These are phyloP conservation scores for Brachionus koreanus DNA, from an alignment of 1,140 invertebrate genomes.

Conservation along the genomic window DNA sequence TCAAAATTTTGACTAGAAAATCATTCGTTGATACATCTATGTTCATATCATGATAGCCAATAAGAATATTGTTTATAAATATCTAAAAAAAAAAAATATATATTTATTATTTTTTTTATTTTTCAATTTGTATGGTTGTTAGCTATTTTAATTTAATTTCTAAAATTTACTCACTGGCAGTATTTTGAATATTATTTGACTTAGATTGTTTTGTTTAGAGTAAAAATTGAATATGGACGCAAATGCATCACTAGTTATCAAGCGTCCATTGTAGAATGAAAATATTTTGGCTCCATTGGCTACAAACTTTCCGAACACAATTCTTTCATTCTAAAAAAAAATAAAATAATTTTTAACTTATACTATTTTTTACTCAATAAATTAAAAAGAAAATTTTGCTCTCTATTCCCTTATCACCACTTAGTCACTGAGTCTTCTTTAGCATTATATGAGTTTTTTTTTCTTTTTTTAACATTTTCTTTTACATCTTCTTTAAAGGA, in stretches of 20 bases:
- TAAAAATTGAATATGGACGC: not conserved
- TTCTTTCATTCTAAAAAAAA: not conserved
- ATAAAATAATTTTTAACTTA: too few relatives aligned
- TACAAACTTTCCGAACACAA: not conserved
- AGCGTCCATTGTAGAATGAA: not conserved
- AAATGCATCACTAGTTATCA: not conserved
- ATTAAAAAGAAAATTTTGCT: too few relatives aligned
- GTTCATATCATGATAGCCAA: constrained; percentile 1
- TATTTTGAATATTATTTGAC: constrained; percentile 5
- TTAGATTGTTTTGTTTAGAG: not conserved
- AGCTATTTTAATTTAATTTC: not conserved
- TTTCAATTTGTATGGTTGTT: not conserved
- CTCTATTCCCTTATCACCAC: too few relatives aligned
- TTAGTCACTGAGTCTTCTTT: too few relatives aligned
- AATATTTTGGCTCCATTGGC: not conserved
- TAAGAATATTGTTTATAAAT: not conserved
- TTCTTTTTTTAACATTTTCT: too few relatives aligned
- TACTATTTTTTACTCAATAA: too few relatives aligned
- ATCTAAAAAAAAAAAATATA: not conserved
- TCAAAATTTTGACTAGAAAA: not conserved
- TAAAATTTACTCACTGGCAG: not conserved
- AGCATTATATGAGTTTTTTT: too few relatives aligned
- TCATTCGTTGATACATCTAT: not conserved
- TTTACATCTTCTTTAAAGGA: too few relatives aligned
- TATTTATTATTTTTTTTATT: not conserved